Base-by-base conservation (phyloP, 2,797 vertebrate species). In the Pipistrellus pipistrellus region DNA sequence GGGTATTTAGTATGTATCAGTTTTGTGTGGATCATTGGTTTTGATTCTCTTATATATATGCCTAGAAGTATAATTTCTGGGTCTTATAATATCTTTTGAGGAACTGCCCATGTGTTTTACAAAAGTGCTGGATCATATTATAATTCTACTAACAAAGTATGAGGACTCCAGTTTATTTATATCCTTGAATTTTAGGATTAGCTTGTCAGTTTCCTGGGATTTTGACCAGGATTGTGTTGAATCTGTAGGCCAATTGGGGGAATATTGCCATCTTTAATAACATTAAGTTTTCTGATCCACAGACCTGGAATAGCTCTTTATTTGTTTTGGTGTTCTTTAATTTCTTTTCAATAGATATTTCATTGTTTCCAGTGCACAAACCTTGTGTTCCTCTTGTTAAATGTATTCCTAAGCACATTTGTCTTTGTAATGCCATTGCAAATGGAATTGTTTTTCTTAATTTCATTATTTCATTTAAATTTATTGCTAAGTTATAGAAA, bases 201-300 rank as follows among this genome's bases (percentile, higher is more conserved):
- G 5, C 14, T 88, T 73, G 17, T 75, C 38, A 85, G 8, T 72
- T 89, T 89, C 41, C 21, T 15, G 17, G 21, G 10, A 62, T 85
- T 95, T 95, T 81, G 20, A 85, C 85, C 12, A 80, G 2, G 17
- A 85, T 51, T 88, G 17, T 41, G 18, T 69, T 73, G 44, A 89
- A 62, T 51, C 27, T 75, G 8, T 85, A 72, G 25, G 32, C 57
- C 21, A 44, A 8, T 53, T 84, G 71, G 35, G 25, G 20, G 8
- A 90, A 13, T 77, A 69, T 88, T 38, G 25, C 12, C 35, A 51
- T 78, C 73, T 90, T 72, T 53, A 73, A 48, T 57, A 85, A 66
- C 78, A 46, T 23, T 75, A 27, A 32, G 5, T 20, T 13, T 85
- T 38, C 35, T 46, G 9, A 25, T 64, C 46, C n/a, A 46, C 9